Evolutionary conservation across 2,113 vertebrate species (phyloP).

Genomic region (Pygoscelis adeliae): DNA sequence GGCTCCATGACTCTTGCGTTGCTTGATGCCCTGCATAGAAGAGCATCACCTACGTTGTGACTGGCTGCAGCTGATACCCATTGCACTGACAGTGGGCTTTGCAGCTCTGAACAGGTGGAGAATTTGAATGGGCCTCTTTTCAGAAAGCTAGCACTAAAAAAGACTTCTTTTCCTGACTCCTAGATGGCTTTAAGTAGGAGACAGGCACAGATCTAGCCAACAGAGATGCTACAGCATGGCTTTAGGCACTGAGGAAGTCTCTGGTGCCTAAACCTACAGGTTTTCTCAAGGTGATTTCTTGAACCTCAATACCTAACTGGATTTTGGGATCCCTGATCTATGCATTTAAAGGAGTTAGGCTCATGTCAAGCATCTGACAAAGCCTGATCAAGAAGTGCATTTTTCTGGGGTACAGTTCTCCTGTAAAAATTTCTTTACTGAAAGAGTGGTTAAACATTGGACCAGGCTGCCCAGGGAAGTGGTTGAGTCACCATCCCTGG

Average conservation of each 20-base stretch:
- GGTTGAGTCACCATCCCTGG: too few relatives aligned
- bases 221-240: neutral
- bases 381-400: neutral
- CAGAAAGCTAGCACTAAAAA: neutral
- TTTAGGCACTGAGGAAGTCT: neutral
- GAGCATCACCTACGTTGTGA: neutral
- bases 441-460: too few relatives aligned
- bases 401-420: neutral
- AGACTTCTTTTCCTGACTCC: neutral
- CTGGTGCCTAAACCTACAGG: neutral
- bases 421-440: too few relatives aligned
- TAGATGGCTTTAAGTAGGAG: neutral
- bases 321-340: neutral
- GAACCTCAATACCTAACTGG: neutral
- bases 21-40: neutral
- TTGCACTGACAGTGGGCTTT: neutral
- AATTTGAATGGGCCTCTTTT: neutral
- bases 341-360: neutral
- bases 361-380: neutral
- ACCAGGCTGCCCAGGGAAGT: too few relatives aligned
- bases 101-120: neutral
- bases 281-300: neutral
- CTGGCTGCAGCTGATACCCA: neutral
- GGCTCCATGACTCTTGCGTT: neutral
- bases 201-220: neutral